Conservation (phyloP, 2,797 vertebrate species). For the Tauraco hartlaubi region DNA sequence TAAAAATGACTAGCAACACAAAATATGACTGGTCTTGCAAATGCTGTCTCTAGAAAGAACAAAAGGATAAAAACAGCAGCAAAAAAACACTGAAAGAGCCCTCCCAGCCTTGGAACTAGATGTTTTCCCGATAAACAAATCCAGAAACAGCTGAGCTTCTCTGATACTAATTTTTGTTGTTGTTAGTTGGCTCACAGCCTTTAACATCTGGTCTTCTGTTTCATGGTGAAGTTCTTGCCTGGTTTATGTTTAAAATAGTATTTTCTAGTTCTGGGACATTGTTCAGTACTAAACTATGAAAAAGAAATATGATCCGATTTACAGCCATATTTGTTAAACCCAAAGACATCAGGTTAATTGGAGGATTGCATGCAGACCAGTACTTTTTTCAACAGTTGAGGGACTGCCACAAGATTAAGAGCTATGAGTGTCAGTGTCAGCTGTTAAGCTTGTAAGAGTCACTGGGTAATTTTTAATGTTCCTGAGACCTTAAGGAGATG, state of each 20-base stretch:
- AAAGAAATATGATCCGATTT: conserved; percentile 31
- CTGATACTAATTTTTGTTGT: conserved; percentile 47
- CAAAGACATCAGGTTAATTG: neutral
- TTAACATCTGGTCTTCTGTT: conserved; percentile 54
- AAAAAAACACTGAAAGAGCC: neutral
- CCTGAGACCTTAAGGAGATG: neutral
- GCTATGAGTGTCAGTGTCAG: neutral
- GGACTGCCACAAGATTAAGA: neutral
- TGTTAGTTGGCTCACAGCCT: conserved; percentile 27
- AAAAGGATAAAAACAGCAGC: conserved; percentile 29
- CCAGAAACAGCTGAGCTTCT: conserved; percentile 40
- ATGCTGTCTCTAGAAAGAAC: neutral
- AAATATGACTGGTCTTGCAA: neutral
- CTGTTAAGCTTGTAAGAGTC: neutral
- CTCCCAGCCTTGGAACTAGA: neutral
- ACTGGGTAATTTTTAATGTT: neutral
- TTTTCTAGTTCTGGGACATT: conserved; percentile 1
- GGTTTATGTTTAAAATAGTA: conserved; percentile 48
- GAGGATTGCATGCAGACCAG: neutral
- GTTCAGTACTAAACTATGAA: conserved; percentile 19
- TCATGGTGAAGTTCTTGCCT: conserved; percentile 31
- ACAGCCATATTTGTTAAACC: neutral
- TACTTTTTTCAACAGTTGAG: neutral
- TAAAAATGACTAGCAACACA: neutral
- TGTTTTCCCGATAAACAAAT: conserved; percentile 44